Conservation (phyloP, 1,140 invertebrate genomes). For the Whitmania pigra region DNA sequence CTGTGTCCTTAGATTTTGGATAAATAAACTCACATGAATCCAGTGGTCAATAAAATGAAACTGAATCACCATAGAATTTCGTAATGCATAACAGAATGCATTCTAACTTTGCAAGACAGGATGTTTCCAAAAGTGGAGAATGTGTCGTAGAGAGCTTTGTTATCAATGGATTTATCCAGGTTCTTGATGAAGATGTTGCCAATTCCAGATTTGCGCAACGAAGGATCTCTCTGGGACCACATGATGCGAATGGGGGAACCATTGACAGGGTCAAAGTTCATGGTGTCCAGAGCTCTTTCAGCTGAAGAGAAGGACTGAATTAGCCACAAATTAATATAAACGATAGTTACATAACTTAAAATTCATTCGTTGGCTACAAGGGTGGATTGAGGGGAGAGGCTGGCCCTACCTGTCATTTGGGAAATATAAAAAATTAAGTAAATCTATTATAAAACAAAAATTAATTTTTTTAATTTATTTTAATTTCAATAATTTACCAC, state of each 20-base stretch:
- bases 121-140: slow-evolving; percentile 99
- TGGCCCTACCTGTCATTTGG: too few species aligned
- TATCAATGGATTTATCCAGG: slow-evolving; percentile 93
- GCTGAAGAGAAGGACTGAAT: slow-evolving; percentile 50
- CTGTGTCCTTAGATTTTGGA: too few species aligned
- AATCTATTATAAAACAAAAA: too few species aligned
- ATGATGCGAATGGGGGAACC: slow-evolving; percentile 96
- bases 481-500: too few species aligned
- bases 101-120: slow-evolving; percentile 78
- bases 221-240: slow-evolving; percentile 99
- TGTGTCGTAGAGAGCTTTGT: slow-evolving; percentile 99
- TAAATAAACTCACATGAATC: not conserved
- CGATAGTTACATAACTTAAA: not conserved
- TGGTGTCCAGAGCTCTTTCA: slow-evolving; percentile 93
- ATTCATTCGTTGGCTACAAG: too few species aligned
- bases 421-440: too few species aligned
- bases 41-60: not conserved
- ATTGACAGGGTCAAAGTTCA: slow-evolving; percentile 98
- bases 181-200: slow-evolving; percentile 99
- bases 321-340: not conserved
- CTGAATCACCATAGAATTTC: not conserved
- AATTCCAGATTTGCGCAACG: slow-evolving; percentile 89
- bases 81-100: not conserved
- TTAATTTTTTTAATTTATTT: too few species aligned
- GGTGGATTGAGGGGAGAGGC: too few species aligned